Conservation (phyloP, 2,113 vertebrate species). For the Limanda limanda region DNA sequence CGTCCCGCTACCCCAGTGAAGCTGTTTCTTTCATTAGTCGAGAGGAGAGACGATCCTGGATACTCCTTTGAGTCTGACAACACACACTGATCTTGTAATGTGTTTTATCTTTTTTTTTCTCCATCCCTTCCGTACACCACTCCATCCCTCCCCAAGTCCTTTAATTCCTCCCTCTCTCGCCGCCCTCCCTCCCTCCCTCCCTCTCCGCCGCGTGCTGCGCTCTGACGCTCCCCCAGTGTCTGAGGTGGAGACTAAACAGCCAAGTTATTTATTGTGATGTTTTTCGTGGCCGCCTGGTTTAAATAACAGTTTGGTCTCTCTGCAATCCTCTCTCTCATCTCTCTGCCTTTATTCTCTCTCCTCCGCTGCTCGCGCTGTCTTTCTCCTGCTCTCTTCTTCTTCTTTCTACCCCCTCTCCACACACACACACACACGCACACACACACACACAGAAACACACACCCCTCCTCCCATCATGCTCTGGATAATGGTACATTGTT, state of each 20-base stretch:
- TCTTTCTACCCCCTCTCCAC: conserved; percentile 8
- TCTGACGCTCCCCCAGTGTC: conserved; percentile 64
- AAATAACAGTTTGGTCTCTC: conserved; percentile 82
- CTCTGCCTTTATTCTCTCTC: conserved; percentile 64
- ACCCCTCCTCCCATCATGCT: conserved; percentile 61
- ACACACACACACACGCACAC: conserved; percentile 3
- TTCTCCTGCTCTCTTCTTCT: conserved; percentile 39
- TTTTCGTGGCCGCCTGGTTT: conserved; percentile 79
- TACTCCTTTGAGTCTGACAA: conserved; percentile 71
- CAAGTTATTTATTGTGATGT: conserved; percentile 84
- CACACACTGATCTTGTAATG: conserved; percentile 70
- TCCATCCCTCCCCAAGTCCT: conserved; percentile 53
- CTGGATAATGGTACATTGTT: conserved; percentile 83
- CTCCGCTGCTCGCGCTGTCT: conserved; percentile 50
- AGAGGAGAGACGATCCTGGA: conserved; percentile 61
- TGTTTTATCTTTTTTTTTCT: conserved; percentile 56
- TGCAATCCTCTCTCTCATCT: conserved; percentile 72
- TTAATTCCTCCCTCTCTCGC: conserved; percentile 41
- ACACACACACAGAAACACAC: conserved; percentile 15
- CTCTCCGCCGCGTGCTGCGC: conserved; percentile 17
- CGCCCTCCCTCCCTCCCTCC: conserved; percentile 36
- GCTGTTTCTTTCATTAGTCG: conserved; percentile 67
- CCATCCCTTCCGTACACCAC: conserved; percentile 39
- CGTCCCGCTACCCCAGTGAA: conserved; percentile 48
- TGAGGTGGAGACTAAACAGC: conserved; percentile 81